Percentiles rank a stretch among this genome's conserved stretches.
Conservation (phyloP, 2,888 invertebrate species). For the Eutolmus rufibarbis region DNA sequence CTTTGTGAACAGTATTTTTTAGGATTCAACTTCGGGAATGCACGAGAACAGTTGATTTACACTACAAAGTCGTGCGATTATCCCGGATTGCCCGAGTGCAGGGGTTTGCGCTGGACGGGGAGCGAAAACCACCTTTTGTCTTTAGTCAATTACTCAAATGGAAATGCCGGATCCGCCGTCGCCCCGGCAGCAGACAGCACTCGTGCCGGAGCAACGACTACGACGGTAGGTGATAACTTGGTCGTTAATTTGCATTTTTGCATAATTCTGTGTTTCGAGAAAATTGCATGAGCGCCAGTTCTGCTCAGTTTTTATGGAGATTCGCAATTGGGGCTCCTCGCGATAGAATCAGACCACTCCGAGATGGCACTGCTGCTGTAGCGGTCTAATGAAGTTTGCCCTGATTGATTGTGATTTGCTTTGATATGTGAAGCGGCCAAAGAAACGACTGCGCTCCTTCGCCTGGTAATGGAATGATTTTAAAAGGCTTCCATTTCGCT, state of each 20-base stretch:
- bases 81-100: neutral
- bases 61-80: neutral
- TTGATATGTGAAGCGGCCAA: neutral
- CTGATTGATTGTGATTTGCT: neutral
- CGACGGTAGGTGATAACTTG: constrained; percentile 1
- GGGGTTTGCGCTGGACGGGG: neutral
- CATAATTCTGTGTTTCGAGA: constrained; percentile 16
- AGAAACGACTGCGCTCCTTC: neutral
- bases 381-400: neutral
- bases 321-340: neutral
- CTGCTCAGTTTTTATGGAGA: neutral
- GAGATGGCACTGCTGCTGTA: neutral
- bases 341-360: neutral
- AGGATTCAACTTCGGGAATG: neutral
- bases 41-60: neutral
- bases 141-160: constrained; percentile 21
- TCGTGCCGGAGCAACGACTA: neutral
- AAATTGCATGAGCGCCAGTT: neutral
- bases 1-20: neutral
- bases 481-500: neutral
- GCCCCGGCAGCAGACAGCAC: neutral
- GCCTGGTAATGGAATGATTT: neutral
- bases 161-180: neutral
- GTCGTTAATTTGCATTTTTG: constrained; percentile 12
- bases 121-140: neutral